Base-by-base conservation (phyloP, 1,140 invertebrate genomes). In the Drosophila sproati region DNA sequence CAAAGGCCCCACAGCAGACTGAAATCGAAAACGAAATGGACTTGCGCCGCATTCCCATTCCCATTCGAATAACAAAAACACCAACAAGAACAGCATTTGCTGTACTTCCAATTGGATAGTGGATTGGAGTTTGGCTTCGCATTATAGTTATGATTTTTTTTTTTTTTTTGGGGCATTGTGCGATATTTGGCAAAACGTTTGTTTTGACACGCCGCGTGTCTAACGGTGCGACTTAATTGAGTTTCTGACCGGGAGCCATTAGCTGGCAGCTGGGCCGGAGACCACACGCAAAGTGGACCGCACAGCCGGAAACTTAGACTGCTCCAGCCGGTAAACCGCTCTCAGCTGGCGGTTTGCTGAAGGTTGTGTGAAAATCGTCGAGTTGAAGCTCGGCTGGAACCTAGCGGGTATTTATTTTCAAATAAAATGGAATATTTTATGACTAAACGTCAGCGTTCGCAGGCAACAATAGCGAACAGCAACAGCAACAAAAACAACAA, bases 361-460 rank as follows among this genome's bases (percentile, higher is more conserved):
- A 87, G 75, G 71, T 86, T 86, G 82, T 86, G 82, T 86, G 82
- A 78, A 87, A 86, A 86, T 72, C 55, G 39, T 12, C 50, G 71
- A 68, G 63, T 55, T 39, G 45, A 31, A 39, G 54, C 51, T 31
- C 37, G 37, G 39, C 39, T 57, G 34, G 28, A 68, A 43, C 62
- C 52, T 66, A 39, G 51, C 39, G n/a, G 37, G 68, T 61, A 72
- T 76, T 76, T 76, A 76, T 76, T 72, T 89, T 83, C 70, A 77
- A 88, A 88, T 89, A 89, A 88, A 89, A 78, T 83, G 80, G 80
- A 83, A 89, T 89, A 88, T 83, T 88, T 83, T 88, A 88, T 88
- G 83, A 88, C 83, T 87, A 77, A 83, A 88, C 81, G 81, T 83
- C 80, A 79, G 73, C 75, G 56, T 39, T 63, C 55, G 66, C 61